A percentile compares a stretch with the other conserved stretches of the same genome.
Evolutionary conservation across 1,140 invertebrate species (phyloP).

Genomic region (Atta colombica): DNA sequence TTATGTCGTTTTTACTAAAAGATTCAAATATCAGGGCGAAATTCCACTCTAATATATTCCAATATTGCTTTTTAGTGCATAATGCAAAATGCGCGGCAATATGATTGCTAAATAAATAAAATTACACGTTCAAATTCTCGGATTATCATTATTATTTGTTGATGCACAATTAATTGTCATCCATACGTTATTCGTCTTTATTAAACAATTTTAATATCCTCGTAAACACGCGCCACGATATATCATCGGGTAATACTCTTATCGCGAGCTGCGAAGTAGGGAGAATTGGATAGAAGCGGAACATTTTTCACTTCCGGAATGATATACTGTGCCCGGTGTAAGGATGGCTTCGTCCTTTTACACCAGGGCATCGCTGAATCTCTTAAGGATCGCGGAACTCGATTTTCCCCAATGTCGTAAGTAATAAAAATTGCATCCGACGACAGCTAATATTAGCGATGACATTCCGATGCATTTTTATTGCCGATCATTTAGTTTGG

Average conservation of each 20-base stretch:
- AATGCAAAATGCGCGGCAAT: too few species aligned
- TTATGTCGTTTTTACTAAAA: slow-evolving; percentile 43
- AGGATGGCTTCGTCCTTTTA: slow-evolving; percentile 64
- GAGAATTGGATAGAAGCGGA: slow-evolving; percentile 74
- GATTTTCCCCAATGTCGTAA: slow-evolving; percentile 40
- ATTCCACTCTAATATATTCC: slow-evolving; percentile 14
- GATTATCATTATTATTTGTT: slow-evolving; percentile 49
- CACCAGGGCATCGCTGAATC: slow-evolving; percentile 54
- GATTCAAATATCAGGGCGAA: slow-evolving; percentile 41
- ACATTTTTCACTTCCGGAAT: slow-evolving; percentile 75
- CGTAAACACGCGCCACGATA: slow-evolving; percentile 74
- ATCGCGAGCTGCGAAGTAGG: slow-evolving; percentile 73
- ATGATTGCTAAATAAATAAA: slow-evolving; percentile 34
- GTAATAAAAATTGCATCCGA: slow-evolving; percentile 54
- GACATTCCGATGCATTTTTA: slow-evolving; percentile 62
- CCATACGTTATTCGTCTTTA: slow-evolving; percentile 58
- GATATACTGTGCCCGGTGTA: slow-evolving; percentile 71
- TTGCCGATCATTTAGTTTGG: slow-evolving; percentile 29
- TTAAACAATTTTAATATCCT: slow-evolving; percentile 76
- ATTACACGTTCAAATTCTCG: neutral
- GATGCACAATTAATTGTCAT: slow-evolving; percentile 53
- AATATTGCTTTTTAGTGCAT: neutral
- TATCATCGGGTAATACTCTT: slow-evolving; percentile 75
- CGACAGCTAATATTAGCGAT: slow-evolving; percentile 56
- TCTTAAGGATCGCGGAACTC: slow-evolving; percentile 60